Base-by-base conservation (phyloP, 1,140 invertebrate genomes). In the Protaetia brevitarsis region DNA sequence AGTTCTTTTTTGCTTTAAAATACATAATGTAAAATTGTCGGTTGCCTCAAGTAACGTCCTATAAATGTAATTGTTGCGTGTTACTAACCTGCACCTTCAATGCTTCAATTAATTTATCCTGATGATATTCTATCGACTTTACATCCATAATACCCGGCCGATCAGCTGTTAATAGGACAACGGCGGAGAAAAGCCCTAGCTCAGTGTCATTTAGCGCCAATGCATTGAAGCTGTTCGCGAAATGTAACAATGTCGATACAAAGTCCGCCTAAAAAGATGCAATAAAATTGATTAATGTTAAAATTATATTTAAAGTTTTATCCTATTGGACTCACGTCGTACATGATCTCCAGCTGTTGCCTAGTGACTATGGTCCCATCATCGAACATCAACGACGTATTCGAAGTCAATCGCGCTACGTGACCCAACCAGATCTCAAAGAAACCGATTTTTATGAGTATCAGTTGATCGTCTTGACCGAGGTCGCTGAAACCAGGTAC, bases 381-480 rank as follows among this genome's bases (percentile, higher is more conserved):
- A 68, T 93, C 90, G 79, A 98, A 96, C n/a, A 94, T 92, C 74
- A 98, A 82, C 61, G 87, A 87, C 64, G 87, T 84, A 65, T 94
- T 88, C 2, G 86, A 85, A n/a, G 94, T 90, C 79, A 96, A 86
- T 59, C 90, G 86, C 0, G 93, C 85, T 61, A 94, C 89, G 70
- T 96, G 89, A 58, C 91, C 89, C 63, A 97, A 82, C 96, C 96
- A 98, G 58, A 98, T 88, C 81, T 98, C 96, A 79, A 98, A 96
- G 83, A 98, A 98, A 30, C 95, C 95, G 72, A 93, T 86, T 83
- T 98, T 97, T 72, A 97, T 95, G 36, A 97, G 84, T 70, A 96
- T 95, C 61, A 97, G 83, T 80, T 97, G 95, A 80, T 96, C 94
- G 73, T 96, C 94, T 80, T 96, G 94, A 19, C 89, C 87, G 60